Conservation (phyloP, 2,113 vertebrate genomes). For the Cricetomys ansorgei region DNA sequence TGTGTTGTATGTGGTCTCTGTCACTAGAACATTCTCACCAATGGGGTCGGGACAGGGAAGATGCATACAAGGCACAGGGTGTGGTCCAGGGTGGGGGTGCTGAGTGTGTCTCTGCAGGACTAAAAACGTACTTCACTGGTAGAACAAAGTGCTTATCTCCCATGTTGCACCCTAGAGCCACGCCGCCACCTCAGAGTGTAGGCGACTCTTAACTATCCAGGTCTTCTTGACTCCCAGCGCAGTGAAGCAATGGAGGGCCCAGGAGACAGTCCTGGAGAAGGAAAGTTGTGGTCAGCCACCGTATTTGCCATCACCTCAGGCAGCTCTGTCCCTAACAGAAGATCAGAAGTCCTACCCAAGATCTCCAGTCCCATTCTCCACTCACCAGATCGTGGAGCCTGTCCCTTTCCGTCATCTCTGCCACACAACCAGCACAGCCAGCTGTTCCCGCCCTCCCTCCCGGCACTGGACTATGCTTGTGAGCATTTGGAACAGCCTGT, state of each 20-base stretch:
- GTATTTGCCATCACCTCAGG: background rate
- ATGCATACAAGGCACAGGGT: fast-evolving
- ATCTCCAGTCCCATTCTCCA: background rate
- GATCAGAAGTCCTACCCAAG: background rate
- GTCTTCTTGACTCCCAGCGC: background rate
- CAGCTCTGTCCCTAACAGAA: background rate
- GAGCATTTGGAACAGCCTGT: background rate
- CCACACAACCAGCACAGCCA: background rate
- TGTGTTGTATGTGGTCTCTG: background rate
- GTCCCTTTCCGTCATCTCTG: background rate
- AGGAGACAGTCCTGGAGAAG: background rate
- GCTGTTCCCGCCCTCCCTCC: background rate
- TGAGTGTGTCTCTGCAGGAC: background rate
- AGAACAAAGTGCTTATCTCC: background rate
- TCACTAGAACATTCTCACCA: background rate
- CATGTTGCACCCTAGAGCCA: background rate
- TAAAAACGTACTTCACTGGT: background rate
- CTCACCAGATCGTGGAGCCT: background rate
- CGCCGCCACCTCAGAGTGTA: background rate
- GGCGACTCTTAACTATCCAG: background rate
- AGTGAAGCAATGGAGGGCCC: background rate
- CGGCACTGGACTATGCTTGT: background rate
- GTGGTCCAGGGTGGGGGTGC: background rate
- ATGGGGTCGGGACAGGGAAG: background rate
- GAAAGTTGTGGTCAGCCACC: background rate